Percentiles rank a stretch among this genome's conserved stretches.
Conservation (phyloP, 2,113 vertebrate genomes). For the Dissostichus mawsoni region DNA sequence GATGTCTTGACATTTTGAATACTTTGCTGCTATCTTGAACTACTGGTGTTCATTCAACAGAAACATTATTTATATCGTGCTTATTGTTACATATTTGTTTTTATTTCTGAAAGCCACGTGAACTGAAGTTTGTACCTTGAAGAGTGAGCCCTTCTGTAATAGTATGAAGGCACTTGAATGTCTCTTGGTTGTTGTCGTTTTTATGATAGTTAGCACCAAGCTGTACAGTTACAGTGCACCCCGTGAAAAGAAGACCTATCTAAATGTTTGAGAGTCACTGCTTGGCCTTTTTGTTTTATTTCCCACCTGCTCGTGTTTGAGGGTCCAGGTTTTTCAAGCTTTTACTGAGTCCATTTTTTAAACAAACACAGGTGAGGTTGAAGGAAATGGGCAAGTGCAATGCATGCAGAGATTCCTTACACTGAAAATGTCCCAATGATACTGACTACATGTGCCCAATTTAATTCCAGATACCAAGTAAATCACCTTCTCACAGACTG, state of each 20-base stretch:
- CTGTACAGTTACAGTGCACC: conserved; percentile 82
- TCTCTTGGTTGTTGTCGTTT: conserved; percentile 81
- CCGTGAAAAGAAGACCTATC: conserved; percentile 78
- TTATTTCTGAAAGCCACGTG: conserved; percentile 71
- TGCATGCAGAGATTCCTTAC: conserved; percentile 85
- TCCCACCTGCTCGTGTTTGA: conserved; percentile 71
- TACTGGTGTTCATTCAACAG: conserved; percentile 78
- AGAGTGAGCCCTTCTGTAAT: conserved; percentile 79
- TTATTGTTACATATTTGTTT: conserved; percentile 73
- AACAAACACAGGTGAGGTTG: conserved; percentile 73
- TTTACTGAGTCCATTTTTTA: conserved; percentile 70
- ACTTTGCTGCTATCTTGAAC: conserved; percentile 86
- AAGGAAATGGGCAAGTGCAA: conserved; percentile 84
- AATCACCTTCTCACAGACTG: conserved; percentile 77
- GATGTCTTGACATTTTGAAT: conserved; percentile 79
- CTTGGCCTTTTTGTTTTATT: conserved; percentile 71
- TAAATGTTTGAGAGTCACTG: conserved; percentile 77
- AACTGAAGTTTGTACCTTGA: conserved; percentile 77
- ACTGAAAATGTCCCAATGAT: conserved; percentile 70
- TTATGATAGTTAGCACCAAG: conserved; percentile 82
- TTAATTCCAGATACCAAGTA: conserved; percentile 76
- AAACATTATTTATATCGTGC: conserved; percentile 69
- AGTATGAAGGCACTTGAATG: conserved; percentile 82
- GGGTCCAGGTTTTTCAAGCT: conserved; percentile 41
- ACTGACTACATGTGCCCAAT: conserved; percentile 74